Evolutionary conservation across 2,113 vertebrate species (phyloP).

Genomic region (Erythrocercus mccallii): DNA sequence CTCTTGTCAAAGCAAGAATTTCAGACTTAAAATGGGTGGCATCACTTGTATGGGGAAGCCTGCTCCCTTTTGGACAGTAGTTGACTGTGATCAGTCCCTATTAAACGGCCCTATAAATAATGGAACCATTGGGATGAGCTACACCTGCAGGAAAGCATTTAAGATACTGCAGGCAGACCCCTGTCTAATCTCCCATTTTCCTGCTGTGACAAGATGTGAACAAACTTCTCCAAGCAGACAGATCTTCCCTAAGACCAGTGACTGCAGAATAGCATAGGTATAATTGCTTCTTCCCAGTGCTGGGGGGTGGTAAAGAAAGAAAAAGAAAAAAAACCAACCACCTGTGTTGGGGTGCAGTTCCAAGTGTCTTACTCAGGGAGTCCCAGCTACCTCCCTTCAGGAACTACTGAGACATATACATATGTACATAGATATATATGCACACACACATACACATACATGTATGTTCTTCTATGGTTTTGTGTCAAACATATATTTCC

Average conservation of each 20-base stretch:
- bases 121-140: not conserved
- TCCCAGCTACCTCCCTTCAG: not conserved
- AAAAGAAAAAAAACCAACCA: too few species aligned
- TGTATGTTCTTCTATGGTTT: not conserved
- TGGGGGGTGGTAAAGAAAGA: too few species aligned
- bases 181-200: not conserved
- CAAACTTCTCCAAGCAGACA: not conserved
- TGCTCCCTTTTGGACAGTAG: not conserved
- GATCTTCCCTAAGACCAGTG: not conserved
- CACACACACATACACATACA: not conserved
- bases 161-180: not conserved
- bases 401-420: not conserved
- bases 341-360: not conserved
- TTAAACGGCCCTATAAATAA: not conserved
- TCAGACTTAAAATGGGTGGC: not conserved
- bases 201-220: not conserved
- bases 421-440: fast-evolving
- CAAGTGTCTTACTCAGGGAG: not conserved
- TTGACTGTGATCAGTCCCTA: fast-evolving
- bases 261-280: not conserved
- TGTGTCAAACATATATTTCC: not conserved
- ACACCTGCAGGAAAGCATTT: not conserved
- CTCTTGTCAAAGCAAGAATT: not conserved
- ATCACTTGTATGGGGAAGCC: not conserved
- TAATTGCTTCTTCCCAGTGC: not conserved